Conservation (phyloP, 2,888 invertebrate genomes). For the Agelastica alni region DNA sequence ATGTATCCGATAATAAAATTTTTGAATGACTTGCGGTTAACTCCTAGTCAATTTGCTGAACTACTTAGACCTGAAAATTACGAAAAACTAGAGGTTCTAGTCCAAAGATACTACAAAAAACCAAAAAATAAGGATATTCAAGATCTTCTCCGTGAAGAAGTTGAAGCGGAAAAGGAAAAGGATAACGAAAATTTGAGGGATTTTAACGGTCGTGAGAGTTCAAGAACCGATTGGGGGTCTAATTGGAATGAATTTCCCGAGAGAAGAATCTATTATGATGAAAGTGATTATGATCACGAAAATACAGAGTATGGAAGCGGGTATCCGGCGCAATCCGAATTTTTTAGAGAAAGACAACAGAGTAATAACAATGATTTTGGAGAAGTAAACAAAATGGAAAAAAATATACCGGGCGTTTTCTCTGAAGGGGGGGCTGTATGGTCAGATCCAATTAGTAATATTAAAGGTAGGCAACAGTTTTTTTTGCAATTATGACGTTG, state of each 20-base stretch:
- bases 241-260: conserved; percentile 54
- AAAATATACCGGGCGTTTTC: conserved; percentile 56
- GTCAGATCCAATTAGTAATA: conserved; percentile 28
- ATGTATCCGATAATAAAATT: conserved; percentile 44
- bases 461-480: conserved; percentile 20
- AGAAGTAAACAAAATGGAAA: conserved; percentile 43
- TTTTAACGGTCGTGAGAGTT: conserved; percentile 58
- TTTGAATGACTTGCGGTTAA: conserved; percentile 42
- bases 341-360: conserved; percentile 27
- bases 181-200: conserved; percentile 39
- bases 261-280: conserved; percentile 63
- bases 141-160: conserved; percentile 14
- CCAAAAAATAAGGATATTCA: conserved; percentile 12
- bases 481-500: no score
- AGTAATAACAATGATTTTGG: conserved; percentile 37
- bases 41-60: conserved; percentile 45
- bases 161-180: conserved; percentile 32
- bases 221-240: conserved; percentile 56
- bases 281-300: conserved; percentile 55
- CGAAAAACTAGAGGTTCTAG: conserved; percentile 37
- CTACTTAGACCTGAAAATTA: conserved; percentile 45
- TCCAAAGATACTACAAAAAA: conserved; percentile 39
- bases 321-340: conserved; percentile 21
- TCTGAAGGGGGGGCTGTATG: conserved; percentile 65
- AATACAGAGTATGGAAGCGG: conserved; percentile 50